Evolutionary conservation across 2,797 vertebrate species (phyloP).

Genomic region (Eidolon dupreanum): DNA sequence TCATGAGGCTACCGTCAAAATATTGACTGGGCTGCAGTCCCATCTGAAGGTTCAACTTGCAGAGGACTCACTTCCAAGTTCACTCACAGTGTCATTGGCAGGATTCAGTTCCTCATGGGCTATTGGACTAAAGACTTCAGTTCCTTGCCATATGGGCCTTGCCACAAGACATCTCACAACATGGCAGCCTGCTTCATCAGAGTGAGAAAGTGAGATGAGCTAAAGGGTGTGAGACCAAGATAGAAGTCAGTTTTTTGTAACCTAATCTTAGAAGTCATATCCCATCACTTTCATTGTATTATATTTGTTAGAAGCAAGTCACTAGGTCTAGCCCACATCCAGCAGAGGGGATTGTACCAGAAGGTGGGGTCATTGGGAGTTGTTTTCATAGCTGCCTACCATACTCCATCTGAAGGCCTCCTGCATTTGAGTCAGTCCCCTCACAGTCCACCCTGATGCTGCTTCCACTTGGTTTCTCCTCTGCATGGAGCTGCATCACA

Average conservation of each 20-base stretch:
- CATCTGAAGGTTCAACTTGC: not conserved
- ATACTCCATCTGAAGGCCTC: fast-evolving
- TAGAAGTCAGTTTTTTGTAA: not conserved
- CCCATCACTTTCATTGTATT: not conserved
- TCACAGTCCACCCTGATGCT: not conserved
- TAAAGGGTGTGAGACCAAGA: not conserved
- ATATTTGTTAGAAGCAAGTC: not conserved
- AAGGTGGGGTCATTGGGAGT: not conserved
- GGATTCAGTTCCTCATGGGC: not conserved
- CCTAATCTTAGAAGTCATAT: not conserved
- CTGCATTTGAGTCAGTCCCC: not conserved
- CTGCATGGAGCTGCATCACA: not conserved
- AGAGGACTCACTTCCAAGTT: not conserved
- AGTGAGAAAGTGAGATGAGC: not conserved
- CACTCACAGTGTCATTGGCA: not conserved
- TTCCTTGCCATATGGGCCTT: not conserved
- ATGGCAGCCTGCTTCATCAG: not conserved
- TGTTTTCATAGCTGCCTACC: not conserved
- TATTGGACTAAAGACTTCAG: not conserved
- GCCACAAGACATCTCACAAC: not conserved
- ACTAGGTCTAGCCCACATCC: not conserved
- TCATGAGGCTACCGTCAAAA: not conserved
- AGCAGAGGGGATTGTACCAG: not conserved
- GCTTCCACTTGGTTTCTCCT: not conserved
- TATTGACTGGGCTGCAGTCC: not conserved